Evolutionary conservation across 2,888 invertebrate species (phyloP).

Genomic region (Epirrhoe tristata): DNA sequence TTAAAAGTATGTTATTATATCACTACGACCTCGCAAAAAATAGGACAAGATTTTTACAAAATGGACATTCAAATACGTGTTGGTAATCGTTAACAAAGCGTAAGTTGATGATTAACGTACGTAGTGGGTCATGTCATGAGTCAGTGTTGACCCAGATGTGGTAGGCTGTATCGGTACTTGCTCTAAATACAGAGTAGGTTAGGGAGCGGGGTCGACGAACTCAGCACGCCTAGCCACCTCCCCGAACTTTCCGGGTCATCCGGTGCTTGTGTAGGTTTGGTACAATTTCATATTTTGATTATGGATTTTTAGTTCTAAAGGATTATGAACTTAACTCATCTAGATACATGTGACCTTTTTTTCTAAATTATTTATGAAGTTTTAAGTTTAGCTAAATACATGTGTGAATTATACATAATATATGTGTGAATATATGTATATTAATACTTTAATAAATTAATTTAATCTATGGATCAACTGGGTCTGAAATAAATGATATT

Average conservation of each 20-base stretch:
- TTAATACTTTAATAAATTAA: too few species aligned
- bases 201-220: conserved; percentile 79
- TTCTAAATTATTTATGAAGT: too few species aligned
- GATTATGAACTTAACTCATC: too few species aligned
- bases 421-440: too few species aligned
- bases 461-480: too few species aligned
- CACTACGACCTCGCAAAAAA: conserved; percentile 45
- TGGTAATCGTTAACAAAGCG: conserved; percentile 53
- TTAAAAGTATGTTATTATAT: conserved; percentile 46
- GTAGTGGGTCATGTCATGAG: conserved; percentile 70
- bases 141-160: conserved; percentile 78
- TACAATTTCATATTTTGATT: conserved; percentile 12
- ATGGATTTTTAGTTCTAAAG: not conserved
- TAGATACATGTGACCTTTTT: too few species aligned
- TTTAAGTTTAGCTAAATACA: too few species aligned
- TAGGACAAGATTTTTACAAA: conserved; percentile 48
- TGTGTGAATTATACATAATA: too few species aligned
- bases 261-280: conserved; percentile 37
- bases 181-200: conserved; percentile 82
- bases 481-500: too few species aligned
- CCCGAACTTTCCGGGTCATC: conserved; percentile 67
- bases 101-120: conserved; percentile 74
- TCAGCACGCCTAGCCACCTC: conserved; percentile 62
- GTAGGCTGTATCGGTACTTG: conserved; percentile 77
- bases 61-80: conserved; percentile 45